Conservation (phyloP, 1,140 invertebrate genomes). For the Procambarus virginalis region DNA sequence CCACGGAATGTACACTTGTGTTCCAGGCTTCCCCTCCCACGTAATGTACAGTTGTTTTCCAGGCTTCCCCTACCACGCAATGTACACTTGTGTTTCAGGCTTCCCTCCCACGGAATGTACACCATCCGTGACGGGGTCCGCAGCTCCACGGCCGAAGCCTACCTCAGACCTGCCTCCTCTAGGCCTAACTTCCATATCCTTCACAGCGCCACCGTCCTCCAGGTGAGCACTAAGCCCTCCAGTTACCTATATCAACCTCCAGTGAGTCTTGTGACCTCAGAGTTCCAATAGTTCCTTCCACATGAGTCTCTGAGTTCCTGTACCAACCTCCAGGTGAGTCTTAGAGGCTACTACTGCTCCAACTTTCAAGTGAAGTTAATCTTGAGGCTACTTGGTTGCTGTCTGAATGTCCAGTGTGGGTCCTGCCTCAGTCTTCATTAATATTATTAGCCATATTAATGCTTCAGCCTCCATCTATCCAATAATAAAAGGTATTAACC, state of each 20-base stretch:
- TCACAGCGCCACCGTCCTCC: conserved; percentile 42
- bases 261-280: not conserved
- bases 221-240: conserved; percentile 8
- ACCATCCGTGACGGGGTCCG: conserved; percentile 76
- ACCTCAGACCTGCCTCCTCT: conserved; percentile 80
- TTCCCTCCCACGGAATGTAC: not conserved
- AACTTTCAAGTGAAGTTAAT: too few species aligned
- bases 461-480: too few species aligned
- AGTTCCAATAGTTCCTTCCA: too few species aligned
- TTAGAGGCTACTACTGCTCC: too few species aligned
- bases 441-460: too few species aligned
- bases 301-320: too few species aligned
- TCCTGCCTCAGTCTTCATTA: too few species aligned
- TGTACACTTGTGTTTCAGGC: not conserved
- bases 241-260: not conserved
- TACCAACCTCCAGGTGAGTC: too few species aligned
- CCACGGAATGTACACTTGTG: too few species aligned
- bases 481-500: too few species aligned
- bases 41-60: not conserved
- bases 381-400: too few species aligned
- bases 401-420: too few species aligned
- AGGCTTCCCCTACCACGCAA: not conserved
- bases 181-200: conserved; percentile 54
- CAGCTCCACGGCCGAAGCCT: conserved; percentile 77
- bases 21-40: not conserved